Conservation (phyloP, 35 echinoderm and acorn worm genomes). For the Chiridota heheva region DNA sequence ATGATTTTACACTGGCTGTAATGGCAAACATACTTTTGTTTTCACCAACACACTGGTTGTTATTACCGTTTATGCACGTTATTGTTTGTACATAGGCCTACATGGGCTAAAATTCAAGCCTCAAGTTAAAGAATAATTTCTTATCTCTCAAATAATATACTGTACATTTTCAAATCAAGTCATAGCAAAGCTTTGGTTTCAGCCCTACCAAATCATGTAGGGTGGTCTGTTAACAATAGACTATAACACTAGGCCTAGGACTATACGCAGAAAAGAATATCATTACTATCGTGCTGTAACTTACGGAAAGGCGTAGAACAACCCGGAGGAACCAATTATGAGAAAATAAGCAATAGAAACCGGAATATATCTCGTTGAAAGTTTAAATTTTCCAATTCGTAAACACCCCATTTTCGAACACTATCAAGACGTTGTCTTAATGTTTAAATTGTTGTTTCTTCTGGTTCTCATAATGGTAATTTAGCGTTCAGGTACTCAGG, state of each 20-base stretch:
- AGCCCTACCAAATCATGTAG: background rate
- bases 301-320: slow-evolving; percentile 88
- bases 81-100: no score
- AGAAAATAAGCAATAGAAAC: slow-evolving; percentile 74
- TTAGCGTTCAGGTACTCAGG: no score
- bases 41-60: no score
- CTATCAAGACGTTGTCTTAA: no score
- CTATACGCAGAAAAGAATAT: no score
- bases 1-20: no score
- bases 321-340: slow-evolving; percentile 60
- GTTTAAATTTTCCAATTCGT: slow-evolving; percentile 75
- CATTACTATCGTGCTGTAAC: slow-evolving; percentile 16
- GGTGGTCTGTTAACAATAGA: no score
- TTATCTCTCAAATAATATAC: background rate
- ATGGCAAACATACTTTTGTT: no score
- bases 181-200: background rate
- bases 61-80: no score
- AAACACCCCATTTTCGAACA: slow-evolving; percentile 50
- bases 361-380: slow-evolving; percentile 80
- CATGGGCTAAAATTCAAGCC: background rate
- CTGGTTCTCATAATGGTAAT: no score
- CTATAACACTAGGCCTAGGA: no score
- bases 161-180: background rate
- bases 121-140: background rate
- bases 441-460: no score